Percentiles rank a stretch among this genome's conserved stretches.
These are phyloP conservation scores for Caenorhabditis wallacei DNA, from an alignment of 2,888 invertebrate species.

Conservation along the genomic window DNA sequence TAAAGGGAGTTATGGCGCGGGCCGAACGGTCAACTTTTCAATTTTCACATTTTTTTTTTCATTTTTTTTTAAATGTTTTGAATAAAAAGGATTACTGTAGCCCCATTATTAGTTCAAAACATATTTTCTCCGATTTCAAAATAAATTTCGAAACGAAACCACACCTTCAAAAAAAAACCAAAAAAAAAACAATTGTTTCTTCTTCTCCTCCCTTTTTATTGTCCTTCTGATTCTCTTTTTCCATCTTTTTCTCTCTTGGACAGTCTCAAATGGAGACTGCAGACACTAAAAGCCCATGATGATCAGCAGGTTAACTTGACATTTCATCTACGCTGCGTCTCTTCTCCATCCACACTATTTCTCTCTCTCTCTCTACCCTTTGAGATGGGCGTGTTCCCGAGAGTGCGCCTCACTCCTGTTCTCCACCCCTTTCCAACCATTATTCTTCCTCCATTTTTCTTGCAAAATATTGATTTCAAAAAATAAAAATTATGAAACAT, in stretches of 20 bases:
- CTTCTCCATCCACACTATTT: slow-evolving; percentile 32
- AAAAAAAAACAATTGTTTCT: slow-evolving; percentile 2
- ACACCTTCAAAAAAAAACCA: slow-evolving; percentile 1
- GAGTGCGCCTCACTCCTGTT: slow-evolving; percentile 29
- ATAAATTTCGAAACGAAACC: not conserved
- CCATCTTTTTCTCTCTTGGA: slow-evolving; percentile 13
- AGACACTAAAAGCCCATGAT: slow-evolving; percentile 51
- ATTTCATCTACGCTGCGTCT: slow-evolving; percentile 47
- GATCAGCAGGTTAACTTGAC: slow-evolving; percentile 63
- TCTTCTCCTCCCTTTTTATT: slow-evolving; percentile 2
- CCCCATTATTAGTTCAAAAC: no score
- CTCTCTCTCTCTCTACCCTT: slow-evolving; percentile 22
- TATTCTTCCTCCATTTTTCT: slow-evolving; percentile 17
- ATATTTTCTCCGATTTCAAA: no score
- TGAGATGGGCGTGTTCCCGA: slow-evolving; percentile 53
- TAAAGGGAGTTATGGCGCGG: no score
- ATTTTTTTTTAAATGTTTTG: no score
- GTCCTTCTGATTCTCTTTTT: slow-evolving; percentile 8
- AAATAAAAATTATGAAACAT: slow-evolving; percentile 38
- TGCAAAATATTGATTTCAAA: not conserved
- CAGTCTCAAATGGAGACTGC: slow-evolving; percentile 13
- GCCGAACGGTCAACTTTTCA: no score
- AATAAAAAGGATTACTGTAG: no score
- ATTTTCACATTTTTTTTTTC: no score
- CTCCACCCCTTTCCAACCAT: slow-evolving; percentile 8